A percentile compares a stretch with the other conserved stretches of the same genome.
These are phyloP conservation scores for Lasioglossum zephyrum DNA, from an alignment of 2,888 invertebrate genomes.

Conservation along the genomic window DNA sequence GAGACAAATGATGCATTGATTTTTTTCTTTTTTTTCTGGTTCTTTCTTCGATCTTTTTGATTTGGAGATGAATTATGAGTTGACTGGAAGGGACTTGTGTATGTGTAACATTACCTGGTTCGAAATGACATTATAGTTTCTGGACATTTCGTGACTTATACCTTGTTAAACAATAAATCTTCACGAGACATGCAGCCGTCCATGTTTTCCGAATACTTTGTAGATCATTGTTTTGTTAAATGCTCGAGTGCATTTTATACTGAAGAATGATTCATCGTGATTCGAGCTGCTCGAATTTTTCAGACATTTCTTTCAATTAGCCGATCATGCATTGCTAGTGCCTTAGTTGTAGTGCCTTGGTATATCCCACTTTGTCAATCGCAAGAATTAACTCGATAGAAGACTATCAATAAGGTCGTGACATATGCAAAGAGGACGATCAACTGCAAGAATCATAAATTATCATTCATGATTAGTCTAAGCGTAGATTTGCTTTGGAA, in stretches of 20 bases:
- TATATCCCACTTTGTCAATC: conserved; percentile 9
- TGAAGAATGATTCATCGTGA: conserved; percentile 28
- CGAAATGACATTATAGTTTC: not conserved
- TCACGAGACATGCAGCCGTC: conserved; percentile 47
- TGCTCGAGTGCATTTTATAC: conserved; percentile 50
- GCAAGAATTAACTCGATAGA: conserved; percentile 5
- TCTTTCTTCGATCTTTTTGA: not conserved
- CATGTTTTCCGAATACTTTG: conserved; percentile 35
- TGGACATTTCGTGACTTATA: conserved; percentile 11
- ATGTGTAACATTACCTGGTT: conserved; percentile 12
- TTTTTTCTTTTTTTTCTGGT: not conserved
- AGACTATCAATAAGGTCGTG: conserved; percentile 2
- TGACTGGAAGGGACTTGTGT: not conserved
- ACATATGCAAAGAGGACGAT: conserved; percentile 17
- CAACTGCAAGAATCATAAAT: conserved; percentile 30
- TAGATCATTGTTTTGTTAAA: conserved; percentile 40
- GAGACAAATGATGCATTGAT: not conserved
- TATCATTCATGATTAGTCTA: not conserved
- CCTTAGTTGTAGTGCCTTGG: conserved; percentile 55
- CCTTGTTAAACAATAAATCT: conserved; percentile 24
- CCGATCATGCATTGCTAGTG: conserved; percentile 45
- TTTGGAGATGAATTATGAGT: not conserved
- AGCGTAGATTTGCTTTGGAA: not conserved
- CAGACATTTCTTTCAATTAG: conserved; percentile 34
- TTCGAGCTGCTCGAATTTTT: not conserved